phyloP scores from a whole-genome alignment of 2,888 invertebrate genomes.

The Microctonus aethiopoides region DNA sequence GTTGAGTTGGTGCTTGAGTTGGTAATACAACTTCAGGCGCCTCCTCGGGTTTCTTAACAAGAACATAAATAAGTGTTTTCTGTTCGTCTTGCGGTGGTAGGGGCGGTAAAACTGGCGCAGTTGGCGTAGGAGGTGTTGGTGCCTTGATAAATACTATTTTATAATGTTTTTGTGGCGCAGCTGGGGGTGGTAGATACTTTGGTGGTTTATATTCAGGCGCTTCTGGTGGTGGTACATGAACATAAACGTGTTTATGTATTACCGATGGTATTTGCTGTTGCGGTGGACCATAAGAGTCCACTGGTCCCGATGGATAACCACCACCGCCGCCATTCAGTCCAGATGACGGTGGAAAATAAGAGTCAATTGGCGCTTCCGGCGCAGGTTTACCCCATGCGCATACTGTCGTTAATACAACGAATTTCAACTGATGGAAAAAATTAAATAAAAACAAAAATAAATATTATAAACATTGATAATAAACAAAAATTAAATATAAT shows the following conservation, averaged over 20 bases:
- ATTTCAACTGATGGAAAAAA: constrained; percentile 37
- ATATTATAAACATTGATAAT: background rate
- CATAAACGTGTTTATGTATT: constrained; percentile 91
- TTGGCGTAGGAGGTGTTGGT: constrained; percentile 69
- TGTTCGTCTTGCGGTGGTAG: constrained; percentile 86
- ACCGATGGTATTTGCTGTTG: constrained; percentile 77
- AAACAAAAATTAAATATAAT: background rate
- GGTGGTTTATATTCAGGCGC: constrained; percentile 78
- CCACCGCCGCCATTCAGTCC: constrained; percentile 47
- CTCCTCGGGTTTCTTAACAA: constrained; percentile 90
- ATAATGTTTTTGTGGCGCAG: constrained; percentile 82
- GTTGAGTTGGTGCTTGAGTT: constrained; percentile 84
- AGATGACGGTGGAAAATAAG: constrained; percentile 67
- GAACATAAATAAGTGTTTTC: constrained; percentile 88
- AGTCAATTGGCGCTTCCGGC: constrained; percentile 70
- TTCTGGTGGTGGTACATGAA: constrained; percentile 90
- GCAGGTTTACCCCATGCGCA: constrained; percentile 64
- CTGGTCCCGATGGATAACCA: constrained; percentile 43
- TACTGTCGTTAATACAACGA: constrained; percentile 41
- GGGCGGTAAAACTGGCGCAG: constrained; percentile 67
- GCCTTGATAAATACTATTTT: constrained; percentile 87
- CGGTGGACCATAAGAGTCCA: constrained; percentile 68
- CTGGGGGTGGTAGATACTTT: constrained; percentile 68
- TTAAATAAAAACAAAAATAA: background rate
- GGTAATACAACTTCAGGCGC: constrained; percentile 83